A percentile compares a stretch with the other conserved stretches of the same genome.
These are phyloP conservation scores for Melinaea menophilus DNA, from an alignment of 2,888 invertebrate species.

Conservation along the genomic window DNA sequence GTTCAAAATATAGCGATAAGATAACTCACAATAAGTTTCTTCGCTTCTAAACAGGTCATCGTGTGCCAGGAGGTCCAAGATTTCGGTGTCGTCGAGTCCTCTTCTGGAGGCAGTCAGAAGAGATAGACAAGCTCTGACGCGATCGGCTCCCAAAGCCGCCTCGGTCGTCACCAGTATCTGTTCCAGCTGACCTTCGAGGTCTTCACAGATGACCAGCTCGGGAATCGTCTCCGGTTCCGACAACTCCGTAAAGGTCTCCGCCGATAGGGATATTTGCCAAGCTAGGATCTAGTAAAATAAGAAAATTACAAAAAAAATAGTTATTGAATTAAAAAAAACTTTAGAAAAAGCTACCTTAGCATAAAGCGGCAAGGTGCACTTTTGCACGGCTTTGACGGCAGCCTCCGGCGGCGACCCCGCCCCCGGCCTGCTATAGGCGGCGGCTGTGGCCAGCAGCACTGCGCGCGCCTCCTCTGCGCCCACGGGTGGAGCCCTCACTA, in stretches of 20 bases:
- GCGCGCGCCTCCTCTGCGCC: conserved; percentile 65
- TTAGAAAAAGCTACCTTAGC: conserved; percentile 75
- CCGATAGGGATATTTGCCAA: conserved; percentile 73
- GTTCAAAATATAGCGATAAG: background rate
- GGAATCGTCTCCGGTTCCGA: conserved; percentile 60
- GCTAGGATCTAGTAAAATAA: conserved; percentile 60
- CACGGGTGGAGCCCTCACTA: conserved; percentile 65
- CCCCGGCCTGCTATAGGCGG: conserved; percentile 62
- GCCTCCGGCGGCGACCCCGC: conserved; percentile 80
- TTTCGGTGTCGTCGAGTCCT: conserved; percentile 89
- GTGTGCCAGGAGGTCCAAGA: conserved; percentile 83
- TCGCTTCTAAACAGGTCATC: conserved; percentile 80
- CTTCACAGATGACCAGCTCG: conserved; percentile 64
- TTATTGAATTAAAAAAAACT: background rate
- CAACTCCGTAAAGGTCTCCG: conserved; percentile 67
- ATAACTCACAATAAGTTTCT: conserved; percentile 78
- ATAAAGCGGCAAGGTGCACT: conserved; percentile 83
- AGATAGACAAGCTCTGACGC: conserved; percentile 83
- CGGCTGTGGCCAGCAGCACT: conserved; percentile 63
- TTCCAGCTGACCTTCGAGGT: conserved; percentile 79
- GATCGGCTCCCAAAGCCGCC: conserved; percentile 80
- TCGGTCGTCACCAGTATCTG: conserved; percentile 83
- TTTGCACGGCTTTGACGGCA: conserved; percentile 79
- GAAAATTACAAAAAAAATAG: background rate
- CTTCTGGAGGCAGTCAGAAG: conserved; percentile 85